These are phyloP conservation scores for Chelon auratus DNA, from an alignment of 2,797 vertebrate species.

Conservation along the genomic window DNA sequence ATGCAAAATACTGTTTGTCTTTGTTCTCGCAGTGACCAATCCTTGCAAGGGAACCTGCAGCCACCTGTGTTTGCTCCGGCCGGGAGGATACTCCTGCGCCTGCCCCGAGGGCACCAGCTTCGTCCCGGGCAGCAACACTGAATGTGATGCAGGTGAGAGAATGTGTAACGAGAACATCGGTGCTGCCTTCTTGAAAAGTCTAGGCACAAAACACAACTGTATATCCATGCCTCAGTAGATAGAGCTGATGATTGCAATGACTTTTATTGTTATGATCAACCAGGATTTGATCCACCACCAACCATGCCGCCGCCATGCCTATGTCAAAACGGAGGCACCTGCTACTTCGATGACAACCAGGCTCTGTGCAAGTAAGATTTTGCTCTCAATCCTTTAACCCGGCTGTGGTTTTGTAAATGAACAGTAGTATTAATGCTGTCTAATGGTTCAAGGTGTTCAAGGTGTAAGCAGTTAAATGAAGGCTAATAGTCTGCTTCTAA, in stretches of 20 bases:
- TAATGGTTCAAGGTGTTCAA: too few species aligned
- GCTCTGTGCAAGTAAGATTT: constrained; percentile 80
- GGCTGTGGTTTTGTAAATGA: not conserved
- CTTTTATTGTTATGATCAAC: not conserved
- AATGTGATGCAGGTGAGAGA: constrained; percentile 78
- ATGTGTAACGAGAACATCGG: too few species aligned
- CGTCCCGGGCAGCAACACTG: constrained; percentile 70
- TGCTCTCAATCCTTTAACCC: not conserved
- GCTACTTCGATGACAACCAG: constrained; percentile 79
- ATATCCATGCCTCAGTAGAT: not conserved
- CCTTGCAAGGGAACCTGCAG: constrained; percentile 83
- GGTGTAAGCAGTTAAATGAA: too few species aligned
- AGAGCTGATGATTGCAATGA: not conserved
- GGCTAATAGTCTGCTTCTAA: too few species aligned
- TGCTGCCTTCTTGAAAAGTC: not conserved
- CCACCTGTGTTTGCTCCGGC: constrained; percentile 81
- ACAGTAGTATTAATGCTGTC: not conserved
- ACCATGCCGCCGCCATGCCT: constrained; percentile 80
- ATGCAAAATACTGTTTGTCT: not conserved
- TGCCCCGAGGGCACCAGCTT: constrained; percentile 80
- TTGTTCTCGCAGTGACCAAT: constrained; percentile 71
- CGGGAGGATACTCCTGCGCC: constrained; percentile 80
- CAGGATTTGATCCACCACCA: constrained; percentile 77
- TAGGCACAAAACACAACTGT: not conserved
- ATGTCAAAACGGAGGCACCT: constrained; percentile 81